Conservation (phyloP, 64 coral and sea anemone genomes). For the Montipora sp. region DNA sequence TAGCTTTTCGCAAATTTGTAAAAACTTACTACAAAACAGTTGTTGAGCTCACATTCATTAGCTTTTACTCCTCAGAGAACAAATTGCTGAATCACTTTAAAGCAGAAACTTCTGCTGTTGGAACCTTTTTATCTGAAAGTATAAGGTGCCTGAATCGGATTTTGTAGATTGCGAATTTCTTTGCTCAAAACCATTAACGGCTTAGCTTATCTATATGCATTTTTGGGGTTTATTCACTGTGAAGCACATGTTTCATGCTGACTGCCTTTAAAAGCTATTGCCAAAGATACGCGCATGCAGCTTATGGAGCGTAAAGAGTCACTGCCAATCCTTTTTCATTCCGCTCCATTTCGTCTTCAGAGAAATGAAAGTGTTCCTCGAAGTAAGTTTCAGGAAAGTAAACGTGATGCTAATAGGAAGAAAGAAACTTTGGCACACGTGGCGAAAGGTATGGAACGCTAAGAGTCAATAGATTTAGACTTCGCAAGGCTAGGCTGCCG, state of each 20-base stretch:
- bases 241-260: no score
- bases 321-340: neutral
- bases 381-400: neutral
- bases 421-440: neutral
- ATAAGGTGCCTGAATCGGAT: conserved; percentile 19
- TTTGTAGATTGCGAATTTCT: conserved; percentile 24
- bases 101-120: conserved; percentile 13
- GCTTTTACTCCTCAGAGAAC: neutral
- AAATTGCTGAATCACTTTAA: neutral
- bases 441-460: conserved; percentile 32
- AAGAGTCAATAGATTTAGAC: neutral
- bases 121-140: neutral
- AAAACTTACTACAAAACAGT: neutral
- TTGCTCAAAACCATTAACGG: conserved; percentile 31
- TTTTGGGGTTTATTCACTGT: conserved; percentile 8
- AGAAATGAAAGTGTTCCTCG: neutral
- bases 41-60: neutral
- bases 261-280: neutral
- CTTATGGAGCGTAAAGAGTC: neutral
- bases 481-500: neutral
- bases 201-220: conserved; percentile 12
- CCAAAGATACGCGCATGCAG: neutral
- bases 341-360: conserved; percentile 26
- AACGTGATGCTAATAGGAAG: neutral
- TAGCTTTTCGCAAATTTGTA: neutral